phyloP scores from a whole-genome alignment of 1,140 invertebrate species.

The Hylyphantes graminicola region DNA sequence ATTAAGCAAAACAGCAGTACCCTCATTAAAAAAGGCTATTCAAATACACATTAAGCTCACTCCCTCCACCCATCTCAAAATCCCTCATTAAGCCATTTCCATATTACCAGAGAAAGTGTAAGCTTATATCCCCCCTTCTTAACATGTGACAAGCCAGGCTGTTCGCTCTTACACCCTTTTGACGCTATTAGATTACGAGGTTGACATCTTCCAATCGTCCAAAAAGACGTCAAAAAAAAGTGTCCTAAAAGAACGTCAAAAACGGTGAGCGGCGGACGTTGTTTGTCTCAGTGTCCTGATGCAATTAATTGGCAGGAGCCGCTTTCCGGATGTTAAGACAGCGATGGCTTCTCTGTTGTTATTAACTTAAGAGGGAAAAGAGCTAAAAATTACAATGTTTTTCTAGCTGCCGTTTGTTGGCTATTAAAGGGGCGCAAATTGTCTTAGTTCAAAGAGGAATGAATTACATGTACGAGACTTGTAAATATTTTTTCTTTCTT shows the following conservation, averaged over 20 bases:
- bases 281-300: neutral
- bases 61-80: neutral
- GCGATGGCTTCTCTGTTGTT: neutral
- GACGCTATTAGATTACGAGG: slow-evolving; percentile 18
- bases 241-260: neutral
- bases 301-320: neutral
- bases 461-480: neutral
- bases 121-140: neutral
- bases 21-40: neutral
- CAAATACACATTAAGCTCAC: neutral
- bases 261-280: neutral
- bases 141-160: slow-evolving; percentile 13
- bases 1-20: neutral
- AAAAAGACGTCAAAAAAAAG: neutral
- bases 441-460: neutral
- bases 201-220: neutral
- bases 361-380: neutral
- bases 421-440: neutral
- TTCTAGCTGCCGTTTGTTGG: neutral
- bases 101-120: slow-evolving; percentile 7
- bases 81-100: neutral
- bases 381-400: neutral
- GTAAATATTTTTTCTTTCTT: no score
- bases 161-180: neutral
- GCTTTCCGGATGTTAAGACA: neutral